phyloP scores from a whole-genome alignment of 2,888 invertebrate genomes.

The Molorchus minor region DNA sequence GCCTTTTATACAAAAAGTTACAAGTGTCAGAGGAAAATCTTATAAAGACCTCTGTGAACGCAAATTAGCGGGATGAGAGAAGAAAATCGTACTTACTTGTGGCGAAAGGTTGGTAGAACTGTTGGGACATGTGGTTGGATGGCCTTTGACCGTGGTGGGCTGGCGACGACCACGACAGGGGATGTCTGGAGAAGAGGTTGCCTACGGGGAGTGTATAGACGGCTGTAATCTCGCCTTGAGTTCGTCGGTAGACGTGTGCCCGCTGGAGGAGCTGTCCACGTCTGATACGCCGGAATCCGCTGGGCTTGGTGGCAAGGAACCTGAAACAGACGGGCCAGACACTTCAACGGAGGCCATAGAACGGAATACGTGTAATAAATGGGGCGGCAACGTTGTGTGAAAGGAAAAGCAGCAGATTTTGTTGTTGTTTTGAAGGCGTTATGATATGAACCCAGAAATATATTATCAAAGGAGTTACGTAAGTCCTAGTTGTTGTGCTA shows the following conservation, averaged over 20 bases:
- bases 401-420: too few species aligned
- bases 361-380: too few species aligned
- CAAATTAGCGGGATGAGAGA: too few species aligned
- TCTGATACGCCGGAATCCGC: slow-evolving; percentile 98
- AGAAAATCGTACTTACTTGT: slow-evolving; percentile 51
- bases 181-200: slow-evolving; percentile 51
- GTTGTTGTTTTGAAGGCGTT: too few species aligned
- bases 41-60: too few species aligned
- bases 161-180: slow-evolving; percentile 48
- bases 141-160: slow-evolving; percentile 50
- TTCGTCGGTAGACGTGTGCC: slow-evolving; percentile 80
- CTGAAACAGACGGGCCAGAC: slow-evolving; percentile 63
- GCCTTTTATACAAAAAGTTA: too few species aligned
- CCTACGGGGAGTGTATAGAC: slow-evolving; percentile 60
- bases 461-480: too few species aligned
- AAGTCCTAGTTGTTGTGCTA: too few species aligned
- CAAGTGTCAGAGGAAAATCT: too few species aligned
- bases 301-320: slow-evolving; percentile 95
- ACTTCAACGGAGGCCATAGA: slow-evolving; percentile 32
- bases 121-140: slow-evolving; percentile 51
- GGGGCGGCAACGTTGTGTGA: slow-evolving; percentile 1
- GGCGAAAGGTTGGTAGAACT: slow-evolving; percentile 55
- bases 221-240: slow-evolving; percentile 88
- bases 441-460: too few species aligned
- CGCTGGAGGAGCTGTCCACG: slow-evolving; percentile 91